Conservation (phyloP, 2,888 invertebrate genomes). For the Cremastobaeus sp. region DNA sequence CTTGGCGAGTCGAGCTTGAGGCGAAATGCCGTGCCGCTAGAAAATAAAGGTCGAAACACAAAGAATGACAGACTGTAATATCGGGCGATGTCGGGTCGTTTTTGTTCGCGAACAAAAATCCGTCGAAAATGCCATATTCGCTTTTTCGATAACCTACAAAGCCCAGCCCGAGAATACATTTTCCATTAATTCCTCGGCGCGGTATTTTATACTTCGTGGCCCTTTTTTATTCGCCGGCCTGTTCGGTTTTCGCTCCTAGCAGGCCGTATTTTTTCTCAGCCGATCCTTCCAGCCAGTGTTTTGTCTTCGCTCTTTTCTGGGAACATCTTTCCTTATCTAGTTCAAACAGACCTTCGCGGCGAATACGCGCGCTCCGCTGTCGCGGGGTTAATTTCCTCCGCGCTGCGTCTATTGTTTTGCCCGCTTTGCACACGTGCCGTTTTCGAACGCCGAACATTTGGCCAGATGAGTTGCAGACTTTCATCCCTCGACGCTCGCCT, state of each 20-base stretch:
- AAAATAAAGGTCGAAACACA: constrained; percentile 38
- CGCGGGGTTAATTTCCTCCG: no score
- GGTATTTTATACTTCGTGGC: no score
- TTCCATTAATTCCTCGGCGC: not conserved
- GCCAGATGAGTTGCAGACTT: not conserved
- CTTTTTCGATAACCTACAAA: constrained; percentile 7
- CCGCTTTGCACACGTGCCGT: not conserved
- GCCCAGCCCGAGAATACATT: constrained; percentile 1
- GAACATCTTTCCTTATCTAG: no score
- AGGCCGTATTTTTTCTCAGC: no score
- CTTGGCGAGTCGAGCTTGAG: constrained; percentile 25
- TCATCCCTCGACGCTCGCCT: constrained; percentile 1
- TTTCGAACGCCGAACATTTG: constrained; percentile 1
- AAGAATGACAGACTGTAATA: constrained; percentile 37
- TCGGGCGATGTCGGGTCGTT: constrained; percentile 12
- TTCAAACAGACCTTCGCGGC: no score
- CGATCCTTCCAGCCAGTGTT: no score
- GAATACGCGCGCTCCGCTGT: no score
- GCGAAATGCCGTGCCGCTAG: constrained; percentile 5
- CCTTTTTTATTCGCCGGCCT: no score
- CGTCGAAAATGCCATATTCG: constrained; percentile 1
- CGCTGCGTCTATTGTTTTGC: no score
- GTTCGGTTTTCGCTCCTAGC: no score
- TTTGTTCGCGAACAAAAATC: constrained; percentile 17
- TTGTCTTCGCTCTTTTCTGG: no score